Percentiles rank a stretch among this genome's conserved stretches.
Conservation (phyloP, 2,113 vertebrate species). For the Anarrhichthys ocellatus region DNA sequence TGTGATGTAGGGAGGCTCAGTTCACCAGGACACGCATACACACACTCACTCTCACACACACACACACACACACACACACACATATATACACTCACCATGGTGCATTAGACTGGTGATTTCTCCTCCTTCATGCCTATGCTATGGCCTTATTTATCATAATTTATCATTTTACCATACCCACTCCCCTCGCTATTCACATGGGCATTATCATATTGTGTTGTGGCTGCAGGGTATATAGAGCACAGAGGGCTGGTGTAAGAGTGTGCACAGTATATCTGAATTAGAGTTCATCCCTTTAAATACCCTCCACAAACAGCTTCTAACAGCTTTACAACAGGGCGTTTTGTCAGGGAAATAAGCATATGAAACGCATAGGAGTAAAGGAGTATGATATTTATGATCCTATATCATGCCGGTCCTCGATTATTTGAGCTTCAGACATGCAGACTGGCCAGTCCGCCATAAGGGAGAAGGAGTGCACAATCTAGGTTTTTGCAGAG, state of each 20-base stretch:
- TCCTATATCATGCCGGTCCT: conserved; percentile 37
- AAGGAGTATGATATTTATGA: conserved; percentile 40
- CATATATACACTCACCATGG: conserved; percentile 51
- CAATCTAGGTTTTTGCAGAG: not conserved
- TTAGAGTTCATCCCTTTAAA: conserved; percentile 69
- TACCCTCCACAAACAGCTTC: conserved; percentile 52
- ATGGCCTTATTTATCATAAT: conserved; percentile 82
- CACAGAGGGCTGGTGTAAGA: conserved; percentile 20
- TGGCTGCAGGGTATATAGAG: conserved; percentile 45
- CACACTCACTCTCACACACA: conserved; percentile 37
- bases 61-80: conserved; percentile 42
- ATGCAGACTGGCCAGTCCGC: not conserved
- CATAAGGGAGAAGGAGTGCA: not conserved
- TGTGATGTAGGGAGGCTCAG: conserved; percentile 47
- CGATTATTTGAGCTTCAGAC: conserved; percentile 18
- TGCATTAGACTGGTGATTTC: conserved; percentile 71
- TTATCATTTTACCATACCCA: conserved; percentile 75
- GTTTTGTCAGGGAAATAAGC: conserved; percentile 57
- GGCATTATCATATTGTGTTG: conserved; percentile 73
- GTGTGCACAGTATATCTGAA: conserved; percentile 42
- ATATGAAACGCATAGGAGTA: conserved; percentile 25
- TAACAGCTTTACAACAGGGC: conserved; percentile 47
- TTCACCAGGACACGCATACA: conserved; percentile 28
- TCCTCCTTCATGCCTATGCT: conserved; percentile 76
- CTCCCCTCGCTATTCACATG: conserved; percentile 65